A percentile compares a stretch with the other conserved stretches of the same genome.
Evolutionary conservation across 2,888 invertebrate species (phyloP).

Genomic region (Drosophila flavopinicola): DNA sequence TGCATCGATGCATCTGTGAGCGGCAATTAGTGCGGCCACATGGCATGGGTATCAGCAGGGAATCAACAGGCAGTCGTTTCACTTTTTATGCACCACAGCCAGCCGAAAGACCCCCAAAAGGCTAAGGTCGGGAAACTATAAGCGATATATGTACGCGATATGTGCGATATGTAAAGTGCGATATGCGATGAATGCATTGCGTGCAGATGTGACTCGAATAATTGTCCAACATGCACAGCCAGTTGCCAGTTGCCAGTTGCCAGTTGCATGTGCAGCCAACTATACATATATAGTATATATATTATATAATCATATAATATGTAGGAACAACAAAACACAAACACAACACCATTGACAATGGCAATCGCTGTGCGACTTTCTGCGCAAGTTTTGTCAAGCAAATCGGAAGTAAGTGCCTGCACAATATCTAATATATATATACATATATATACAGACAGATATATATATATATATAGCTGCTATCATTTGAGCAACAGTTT

Average conservation of each 20-base stretch:
- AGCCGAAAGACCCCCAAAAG: conserved; percentile 14
- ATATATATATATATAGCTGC: background rate
- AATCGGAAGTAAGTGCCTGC: conserved; percentile 22
- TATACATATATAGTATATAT: background rate
- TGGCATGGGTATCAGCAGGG: conserved; percentile 9
- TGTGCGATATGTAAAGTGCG: conserved; percentile 4
- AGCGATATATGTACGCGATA: conserved; percentile 6
- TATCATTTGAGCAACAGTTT: conserved; percentile 3
- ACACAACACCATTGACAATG: conserved; percentile 19
- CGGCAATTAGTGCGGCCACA: conserved; percentile 7
- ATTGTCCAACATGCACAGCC: conserved; percentile 24
- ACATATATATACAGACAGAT: background rate
- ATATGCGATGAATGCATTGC: conserved; percentile 30
- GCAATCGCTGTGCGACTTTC: conserved; percentile 8
- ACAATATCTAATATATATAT: conserved; percentile 1
- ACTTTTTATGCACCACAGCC: background rate
- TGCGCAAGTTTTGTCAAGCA: conserved; percentile 31
- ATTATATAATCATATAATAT: conserved; percentile 10
- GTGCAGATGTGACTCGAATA: conserved; percentile 33
- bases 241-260: too few species aligned
- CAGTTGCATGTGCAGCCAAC: conserved; percentile 29
- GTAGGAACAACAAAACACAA: too few species aligned
- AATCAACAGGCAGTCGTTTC: conserved; percentile 22
- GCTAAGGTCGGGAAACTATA: conserved; percentile 35
- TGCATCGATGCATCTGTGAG: conserved; percentile 5